Percentiles rank a stretch among this genome's conserved stretches.
Conservation (phyloP, 2,888 invertebrate genomes). For the Platerodrilus igneus region DNA sequence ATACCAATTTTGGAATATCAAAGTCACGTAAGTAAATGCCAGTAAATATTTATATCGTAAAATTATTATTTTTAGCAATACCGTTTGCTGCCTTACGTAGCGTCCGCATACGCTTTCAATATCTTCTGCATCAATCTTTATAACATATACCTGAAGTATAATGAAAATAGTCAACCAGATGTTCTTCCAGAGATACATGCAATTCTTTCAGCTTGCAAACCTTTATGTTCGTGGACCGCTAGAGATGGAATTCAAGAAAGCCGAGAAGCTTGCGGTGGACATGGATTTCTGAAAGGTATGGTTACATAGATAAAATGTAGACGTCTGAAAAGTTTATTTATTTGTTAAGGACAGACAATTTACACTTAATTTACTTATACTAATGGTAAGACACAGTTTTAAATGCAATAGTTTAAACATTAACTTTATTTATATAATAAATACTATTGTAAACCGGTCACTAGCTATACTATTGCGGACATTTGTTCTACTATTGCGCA, state of each 20-base stretch:
- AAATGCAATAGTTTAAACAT: no score
- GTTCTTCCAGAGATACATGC: slow-evolving; percentile 67
- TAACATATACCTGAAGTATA: slow-evolving; percentile 60
- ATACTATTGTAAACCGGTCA: no score
- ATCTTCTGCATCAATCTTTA: slow-evolving; percentile 62
- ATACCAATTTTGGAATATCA: slow-evolving; percentile 78
- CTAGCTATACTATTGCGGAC: no score
- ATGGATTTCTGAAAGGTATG: slow-evolving; percentile 78
- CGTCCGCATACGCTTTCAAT: slow-evolving; percentile 63
- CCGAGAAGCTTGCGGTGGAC: slow-evolving; percentile 83
- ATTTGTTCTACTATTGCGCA: no score
- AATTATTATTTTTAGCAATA: slow-evolving; percentile 61
- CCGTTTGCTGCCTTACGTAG: slow-evolving; percentile 71
- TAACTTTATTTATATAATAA: no score
- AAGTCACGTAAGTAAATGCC: slow-evolving; percentile 67
- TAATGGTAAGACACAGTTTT: no score
- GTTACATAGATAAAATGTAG: no score
- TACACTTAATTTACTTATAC: no score
- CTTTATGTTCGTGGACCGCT: slow-evolving; percentile 71
- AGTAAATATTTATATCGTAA: not conserved
- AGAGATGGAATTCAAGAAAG: slow-evolving; percentile 74
- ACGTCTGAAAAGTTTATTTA: no score
- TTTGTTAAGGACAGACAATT: no score
- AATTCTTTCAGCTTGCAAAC: slow-evolving; percentile 63
- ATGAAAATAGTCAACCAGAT: slow-evolving; percentile 67